Evolutionary conservation across 2,888 invertebrate species (phyloP).

Genomic region (Hydraecia micacea): DNA sequence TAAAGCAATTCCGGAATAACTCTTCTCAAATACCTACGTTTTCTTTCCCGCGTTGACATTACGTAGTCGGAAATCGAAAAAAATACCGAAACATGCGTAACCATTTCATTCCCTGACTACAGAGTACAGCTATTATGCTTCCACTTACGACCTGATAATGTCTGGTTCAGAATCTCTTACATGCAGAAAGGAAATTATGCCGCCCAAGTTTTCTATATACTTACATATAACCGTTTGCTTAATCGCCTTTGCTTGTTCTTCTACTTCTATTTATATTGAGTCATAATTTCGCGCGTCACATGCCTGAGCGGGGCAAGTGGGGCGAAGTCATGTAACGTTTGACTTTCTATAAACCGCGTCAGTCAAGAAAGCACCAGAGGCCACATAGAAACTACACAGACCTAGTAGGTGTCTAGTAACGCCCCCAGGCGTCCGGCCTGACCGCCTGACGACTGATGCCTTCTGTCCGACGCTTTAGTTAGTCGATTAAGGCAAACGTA

Average conservation of each 20-base stretch:
- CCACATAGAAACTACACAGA: neutral
- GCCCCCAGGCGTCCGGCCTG: slow-evolving; percentile 13
- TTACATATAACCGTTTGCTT: neutral
- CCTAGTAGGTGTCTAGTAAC: no score
- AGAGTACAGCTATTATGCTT: neutral
- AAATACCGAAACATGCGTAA: neutral
- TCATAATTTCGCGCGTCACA: slow-evolving; percentile 23
- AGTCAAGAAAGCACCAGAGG: slow-evolving; percentile 22
- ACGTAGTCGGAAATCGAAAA: neutral
- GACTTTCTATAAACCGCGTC: slow-evolving; percentile 43
- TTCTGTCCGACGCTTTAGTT: slow-evolving; percentile 24
- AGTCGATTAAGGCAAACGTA: slow-evolving; percentile 27
- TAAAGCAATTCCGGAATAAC: neutral
- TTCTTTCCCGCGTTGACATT: neutral
- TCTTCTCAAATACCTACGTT: neutral
- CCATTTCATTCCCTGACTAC: neutral
- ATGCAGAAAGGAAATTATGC: neutral
- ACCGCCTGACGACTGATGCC: neutral
- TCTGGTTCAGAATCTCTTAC: neutral
- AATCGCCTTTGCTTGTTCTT: neutral
- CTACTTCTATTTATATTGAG: neutral
- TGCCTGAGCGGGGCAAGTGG: slow-evolving; percentile 1
- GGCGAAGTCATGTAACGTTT: slow-evolving; percentile 10
- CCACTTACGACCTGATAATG: neutral
- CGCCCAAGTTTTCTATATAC: neutral